Base-by-base conservation (phyloP, 2,797 vertebrate species). In the Coccyzus lansbergi region DNA sequence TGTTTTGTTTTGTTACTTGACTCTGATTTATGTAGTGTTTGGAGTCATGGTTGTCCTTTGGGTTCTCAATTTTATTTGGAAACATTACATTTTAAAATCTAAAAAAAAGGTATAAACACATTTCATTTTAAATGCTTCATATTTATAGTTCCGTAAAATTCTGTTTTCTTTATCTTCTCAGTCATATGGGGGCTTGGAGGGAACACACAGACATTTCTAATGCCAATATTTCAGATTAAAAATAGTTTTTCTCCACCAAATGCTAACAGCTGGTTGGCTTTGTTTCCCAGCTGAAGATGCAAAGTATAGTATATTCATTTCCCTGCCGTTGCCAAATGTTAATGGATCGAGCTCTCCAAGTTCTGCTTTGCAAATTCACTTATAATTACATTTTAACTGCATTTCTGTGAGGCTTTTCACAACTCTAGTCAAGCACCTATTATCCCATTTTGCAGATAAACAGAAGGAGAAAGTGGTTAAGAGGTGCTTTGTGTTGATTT, bases 1-100 rank as follows among this genome's bases (percentile, higher is more conserved):
- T 95, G 87, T 44, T 31, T 67, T 60, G 96, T 98, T 98, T 98
- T 96, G 93, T 98, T 98, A 98, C 97, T 98, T 98, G 98, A 98
- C 98, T 98, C 98, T 98, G 97, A 97, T 98, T 98, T 98, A 96
- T 94, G 94, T 84, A 93, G 97, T 93, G 86, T 95, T 97, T 97
- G 96, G 96, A 98, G 97, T 97, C 96, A 91, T 97, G 97, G 97
- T 91, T 98, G 97, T 98, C 94, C 95, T 97, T 82, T 83, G 96
- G 85, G 89, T 83, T 96, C 91, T 96, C 90, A 84, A 29, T 96
- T 97, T 96, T 92, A 94, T 96, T 97, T 98, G 97, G 97, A 98
- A 97, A 87, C n/a, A 28, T 88, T 93, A 70, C 86, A 56, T 94
- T 92, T 91, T 59, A 93, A 97, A 97, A 95, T 92, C 74, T 87